Evolutionary conservation across 2,113 vertebrate genomes (phyloP).

Genomic region (Spea bombifrons): DNA sequence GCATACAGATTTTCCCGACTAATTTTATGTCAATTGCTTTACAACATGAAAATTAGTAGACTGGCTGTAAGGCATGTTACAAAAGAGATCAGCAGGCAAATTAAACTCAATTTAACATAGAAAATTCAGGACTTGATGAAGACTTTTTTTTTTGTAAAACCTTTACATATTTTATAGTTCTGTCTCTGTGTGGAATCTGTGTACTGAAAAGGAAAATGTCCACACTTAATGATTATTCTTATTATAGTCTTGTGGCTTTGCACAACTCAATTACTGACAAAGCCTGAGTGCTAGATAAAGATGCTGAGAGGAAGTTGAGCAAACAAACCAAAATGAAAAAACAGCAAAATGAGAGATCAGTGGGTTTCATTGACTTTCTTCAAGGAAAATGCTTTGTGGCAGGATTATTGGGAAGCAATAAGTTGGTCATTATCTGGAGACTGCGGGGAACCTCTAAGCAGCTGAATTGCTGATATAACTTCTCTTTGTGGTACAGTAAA

Average conservation of each 20-base stretch:
- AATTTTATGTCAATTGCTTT: slow-evolving; percentile 18
- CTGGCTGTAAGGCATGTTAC: not conserved
- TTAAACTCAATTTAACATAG: slow-evolving; percentile 23
- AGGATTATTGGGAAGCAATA: slow-evolving; percentile 44
- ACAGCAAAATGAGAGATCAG: slow-evolving; percentile 38
- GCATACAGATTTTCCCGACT: not conserved
- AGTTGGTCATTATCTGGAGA: slow-evolving; percentile 40
- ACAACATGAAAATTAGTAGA: slow-evolving; percentile 25
- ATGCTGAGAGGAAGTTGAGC: slow-evolving; percentile 34
- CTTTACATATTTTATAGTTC: slow-evolving; percentile 9
- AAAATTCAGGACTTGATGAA: slow-evolving; percentile 6
- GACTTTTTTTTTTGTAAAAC: not conserved
- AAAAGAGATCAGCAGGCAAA: slow-evolving; percentile 19
- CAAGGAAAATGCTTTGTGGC: slow-evolving; percentile 41
- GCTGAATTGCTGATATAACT: slow-evolving; percentile 4
- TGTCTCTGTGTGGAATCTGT: slow-evolving; percentile 8
- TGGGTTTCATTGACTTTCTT: slow-evolving; percentile 38
- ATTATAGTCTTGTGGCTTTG: slow-evolving; percentile 22
- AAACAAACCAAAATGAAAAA: slow-evolving; percentile 43
- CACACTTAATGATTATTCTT: slow-evolving; percentile 31
- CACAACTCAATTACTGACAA: slow-evolving; percentile 38
- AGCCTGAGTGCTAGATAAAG: slow-evolving; percentile 34
- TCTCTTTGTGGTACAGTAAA: not conserved
- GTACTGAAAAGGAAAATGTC: slow-evolving; percentile 17
- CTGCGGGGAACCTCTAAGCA: slow-evolving; percentile 25